A percentile compares a stretch with the other conserved stretches of the same genome.
Conservation (phyloP, 2,888 invertebrate genomes). For the Nebria salina region DNA sequence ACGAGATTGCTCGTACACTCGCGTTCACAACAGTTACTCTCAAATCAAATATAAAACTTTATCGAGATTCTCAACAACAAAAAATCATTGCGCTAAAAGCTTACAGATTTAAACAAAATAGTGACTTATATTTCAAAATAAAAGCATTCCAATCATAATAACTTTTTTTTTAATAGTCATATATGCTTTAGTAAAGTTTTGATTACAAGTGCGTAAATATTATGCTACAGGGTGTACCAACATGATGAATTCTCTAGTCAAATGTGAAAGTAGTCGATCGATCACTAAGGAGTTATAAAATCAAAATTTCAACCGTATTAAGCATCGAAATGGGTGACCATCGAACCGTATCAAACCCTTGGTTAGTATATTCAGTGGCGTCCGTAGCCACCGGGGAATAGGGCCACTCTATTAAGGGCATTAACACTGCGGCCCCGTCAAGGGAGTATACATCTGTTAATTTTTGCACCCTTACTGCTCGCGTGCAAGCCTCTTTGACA, state of each 20-base stretch:
- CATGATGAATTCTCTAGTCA: background rate
- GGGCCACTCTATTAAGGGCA: conserved; percentile 56
- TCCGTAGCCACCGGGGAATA: conserved; percentile 53
- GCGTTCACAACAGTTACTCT: background rate
- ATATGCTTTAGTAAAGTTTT: too few species aligned
- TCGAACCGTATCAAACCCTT: conserved; percentile 39
- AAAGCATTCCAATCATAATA: too few species aligned
- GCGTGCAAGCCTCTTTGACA: conserved; percentile 25
- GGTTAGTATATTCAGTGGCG: conserved; percentile 31
- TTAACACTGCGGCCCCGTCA: conserved; percentile 62
- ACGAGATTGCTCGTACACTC: conserved; percentile 7
- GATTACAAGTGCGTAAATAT: too few species aligned
- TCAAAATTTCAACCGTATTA: conserved; percentile 52
- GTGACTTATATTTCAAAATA: too few species aligned
- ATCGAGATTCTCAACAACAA: background rate
- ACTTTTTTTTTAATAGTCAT: too few species aligned
- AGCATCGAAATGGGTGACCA: conserved; percentile 44
- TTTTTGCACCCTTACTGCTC: conserved; percentile 60
- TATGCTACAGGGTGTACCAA: background rate
- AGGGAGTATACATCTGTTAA: conserved; percentile 62
- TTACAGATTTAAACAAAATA: background rate
- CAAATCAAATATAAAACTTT: background rate
- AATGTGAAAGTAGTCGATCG: conserved; percentile 48
- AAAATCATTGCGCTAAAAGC: background rate
- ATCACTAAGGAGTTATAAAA: conserved; percentile 51